phyloP scores from a whole-genome alignment of 2,888 invertebrate species.

The Drosophila robusta region DNA sequence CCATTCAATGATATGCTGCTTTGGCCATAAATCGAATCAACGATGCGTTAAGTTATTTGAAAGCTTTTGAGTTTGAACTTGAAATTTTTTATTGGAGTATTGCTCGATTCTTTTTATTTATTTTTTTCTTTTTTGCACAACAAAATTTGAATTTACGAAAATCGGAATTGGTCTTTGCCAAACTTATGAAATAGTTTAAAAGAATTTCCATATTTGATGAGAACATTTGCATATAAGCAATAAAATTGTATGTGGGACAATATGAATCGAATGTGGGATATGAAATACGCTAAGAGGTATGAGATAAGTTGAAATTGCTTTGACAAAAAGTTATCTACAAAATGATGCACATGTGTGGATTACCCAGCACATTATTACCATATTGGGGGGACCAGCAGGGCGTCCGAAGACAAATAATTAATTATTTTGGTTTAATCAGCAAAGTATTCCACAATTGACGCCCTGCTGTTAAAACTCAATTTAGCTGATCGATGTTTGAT shows the following conservation, averaged over 20 bases:
- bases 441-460: conserved; percentile 31
- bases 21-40: conserved; percentile 62
- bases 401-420: conserved; percentile 6
- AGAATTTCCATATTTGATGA: conserved; percentile 70
- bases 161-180: conserved; percentile 38
- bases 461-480: conserved; percentile 49
- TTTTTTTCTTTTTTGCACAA: too few species aligned
- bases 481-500: conserved; percentile 13
- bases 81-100: conserved; percentile 47
- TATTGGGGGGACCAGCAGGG: conserved; percentile 8
- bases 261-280: neutral
- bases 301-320: conserved; percentile 24
- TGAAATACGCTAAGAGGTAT: conserved; percentile 2
- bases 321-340: neutral
- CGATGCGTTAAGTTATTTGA: conserved; percentile 69
- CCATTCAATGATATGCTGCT: conserved; percentile 38
- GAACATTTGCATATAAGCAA: conserved; percentile 60
- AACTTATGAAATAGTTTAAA: conserved; percentile 47
- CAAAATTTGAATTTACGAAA: conserved; percentile 29
- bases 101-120: neutral
- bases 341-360: neutral
- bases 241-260: conserved; percentile 24
- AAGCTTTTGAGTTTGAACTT: conserved; percentile 68
- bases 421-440: conserved; percentile 21
- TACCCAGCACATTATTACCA: conserved; percentile 10